phyloP scores from a whole-genome alignment of 2,113 vertebrate genomes.

The Todiramphus saurophagus region DNA sequence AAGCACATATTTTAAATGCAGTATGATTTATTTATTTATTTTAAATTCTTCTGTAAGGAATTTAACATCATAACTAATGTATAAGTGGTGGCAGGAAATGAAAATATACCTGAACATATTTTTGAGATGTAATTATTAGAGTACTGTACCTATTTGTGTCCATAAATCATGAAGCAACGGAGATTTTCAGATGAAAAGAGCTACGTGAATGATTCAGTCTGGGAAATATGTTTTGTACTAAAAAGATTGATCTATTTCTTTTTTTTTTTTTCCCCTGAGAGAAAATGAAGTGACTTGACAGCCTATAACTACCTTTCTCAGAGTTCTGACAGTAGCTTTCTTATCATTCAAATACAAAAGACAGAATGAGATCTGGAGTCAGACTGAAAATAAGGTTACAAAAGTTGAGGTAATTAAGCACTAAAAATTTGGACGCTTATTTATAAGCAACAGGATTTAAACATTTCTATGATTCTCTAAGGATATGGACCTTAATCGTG shows the following conservation, averaged over 20 bases:
- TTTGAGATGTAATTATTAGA: neutral
- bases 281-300: slow-evolving; percentile 23
- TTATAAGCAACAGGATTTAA: neutral
- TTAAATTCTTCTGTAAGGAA: neutral
- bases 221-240: neutral
- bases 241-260: neutral
- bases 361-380: neutral
- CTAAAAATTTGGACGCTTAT: neutral
- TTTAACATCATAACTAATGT: neutral
- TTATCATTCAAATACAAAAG: neutral
- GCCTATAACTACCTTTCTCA: neutral
- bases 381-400: neutral
- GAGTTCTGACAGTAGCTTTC: neutral
- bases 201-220: neutral
- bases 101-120: neutral
- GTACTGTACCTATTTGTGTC: neutral
- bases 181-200: neutral
- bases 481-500: neutral
- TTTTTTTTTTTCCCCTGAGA: neutral
- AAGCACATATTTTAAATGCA: neutral
- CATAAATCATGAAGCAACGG: neutral
- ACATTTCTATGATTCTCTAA: neutral
- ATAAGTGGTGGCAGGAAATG: neutral
- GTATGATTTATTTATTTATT: neutral
- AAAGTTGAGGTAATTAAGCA: neutral